phyloP scores from a whole-genome alignment of 2,888 invertebrate genomes.

The Lagria hirta region DNA sequence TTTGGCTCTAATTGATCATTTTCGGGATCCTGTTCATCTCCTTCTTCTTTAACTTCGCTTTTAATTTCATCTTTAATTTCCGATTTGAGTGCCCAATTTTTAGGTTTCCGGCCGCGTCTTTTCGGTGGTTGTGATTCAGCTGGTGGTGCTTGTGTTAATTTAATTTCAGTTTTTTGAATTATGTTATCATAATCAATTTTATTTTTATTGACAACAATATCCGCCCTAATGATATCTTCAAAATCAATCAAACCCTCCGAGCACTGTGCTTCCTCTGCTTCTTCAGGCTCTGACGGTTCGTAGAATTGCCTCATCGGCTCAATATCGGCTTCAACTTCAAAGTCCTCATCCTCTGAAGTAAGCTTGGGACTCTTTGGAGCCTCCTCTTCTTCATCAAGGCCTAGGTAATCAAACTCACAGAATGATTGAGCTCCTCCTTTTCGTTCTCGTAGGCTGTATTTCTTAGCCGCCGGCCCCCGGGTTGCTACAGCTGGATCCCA shows the following conservation, averaged over 20 bases:
- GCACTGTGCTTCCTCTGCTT: constrained; percentile 5
- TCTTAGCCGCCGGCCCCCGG: constrained; percentile 37
- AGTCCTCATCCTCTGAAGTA: constrained; percentile 42
- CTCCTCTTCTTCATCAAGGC: constrained; percentile 55
- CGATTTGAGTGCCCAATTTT: constrained; percentile 1
- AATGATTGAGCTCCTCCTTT: constrained; percentile 35
- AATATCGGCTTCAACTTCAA: constrained; percentile 35
- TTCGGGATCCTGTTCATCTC: constrained; percentile 4
- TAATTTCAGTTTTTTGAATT: constrained; percentile 42
- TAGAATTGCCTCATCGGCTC: constrained; percentile 4
- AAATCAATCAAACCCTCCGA: constrained; percentile 45
- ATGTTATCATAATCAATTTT: constrained; percentile 44
- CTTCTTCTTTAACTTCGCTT: neutral
- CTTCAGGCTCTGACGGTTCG: constrained; percentile 6
- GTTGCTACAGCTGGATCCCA: constrained; percentile 25
- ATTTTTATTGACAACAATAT: constrained; percentile 44
- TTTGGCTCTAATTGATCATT: constrained; percentile 1
- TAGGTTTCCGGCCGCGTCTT: constrained; percentile 28
- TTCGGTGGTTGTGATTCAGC: too few relatives aligned
- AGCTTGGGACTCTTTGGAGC: constrained; percentile 39
- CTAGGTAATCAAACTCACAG: constrained; percentile 57
- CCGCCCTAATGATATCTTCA: constrained; percentile 46
- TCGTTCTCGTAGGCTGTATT: constrained; percentile 44
- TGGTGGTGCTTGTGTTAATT: constrained; percentile 24
- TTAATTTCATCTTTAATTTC: neutral